Base-by-base conservation (phyloP, 2,888 invertebrate species). In the Crossocerus cetratus region DNA sequence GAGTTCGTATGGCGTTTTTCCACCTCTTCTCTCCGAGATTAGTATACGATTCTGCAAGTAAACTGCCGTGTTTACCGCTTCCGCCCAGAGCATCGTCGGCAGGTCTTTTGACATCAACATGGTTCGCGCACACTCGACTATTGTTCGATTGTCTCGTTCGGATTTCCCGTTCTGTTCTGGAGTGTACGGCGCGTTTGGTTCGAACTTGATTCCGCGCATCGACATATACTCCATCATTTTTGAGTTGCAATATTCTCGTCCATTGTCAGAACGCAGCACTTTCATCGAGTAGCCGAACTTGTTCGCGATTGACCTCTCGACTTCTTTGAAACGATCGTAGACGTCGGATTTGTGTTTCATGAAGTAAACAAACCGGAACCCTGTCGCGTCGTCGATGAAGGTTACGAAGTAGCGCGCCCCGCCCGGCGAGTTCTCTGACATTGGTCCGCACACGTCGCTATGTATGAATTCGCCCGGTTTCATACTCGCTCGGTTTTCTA, bases 101-200 rank as follows among this genome's bases (percentile, higher is more conserved):
- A 66, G 11, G 1, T 55, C 22, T 11, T 43, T 54, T 16, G 54
- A 59, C 2, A 43, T 14, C 8, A 60, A 3, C 60, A 66, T 54
- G 3, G 54, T 54, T 2, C 55, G 20, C 3, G 66, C 55, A n/a
- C 20, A 16, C 20, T 66, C 66, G 5, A 66, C 59, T 3, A 60
- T 22, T 14, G 60, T 45, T 22, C 53, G 16, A 18, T 54, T 67
- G 42, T 67, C 22, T 2, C 66, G 43, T 20, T 67, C 66, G 14
- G 23, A 11, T 22, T 2, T 2, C 0, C 49, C 61, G 45, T 61
- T 61, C 2, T 61, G 49, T 23, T 61, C 18, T 14, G 61, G 49
- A 2, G n/a, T 22, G n/a, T 49, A 49, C 2, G 59, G 44, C 13
- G 22, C 21, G 16, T 45, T 14, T 1, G 13, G 2, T 1, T 61